Evolutionary conservation across 2,797 vertebrate genomes (phyloP), one percentile per base, ranked within the genome.

Genomic region (Manis javanica): DNA sequence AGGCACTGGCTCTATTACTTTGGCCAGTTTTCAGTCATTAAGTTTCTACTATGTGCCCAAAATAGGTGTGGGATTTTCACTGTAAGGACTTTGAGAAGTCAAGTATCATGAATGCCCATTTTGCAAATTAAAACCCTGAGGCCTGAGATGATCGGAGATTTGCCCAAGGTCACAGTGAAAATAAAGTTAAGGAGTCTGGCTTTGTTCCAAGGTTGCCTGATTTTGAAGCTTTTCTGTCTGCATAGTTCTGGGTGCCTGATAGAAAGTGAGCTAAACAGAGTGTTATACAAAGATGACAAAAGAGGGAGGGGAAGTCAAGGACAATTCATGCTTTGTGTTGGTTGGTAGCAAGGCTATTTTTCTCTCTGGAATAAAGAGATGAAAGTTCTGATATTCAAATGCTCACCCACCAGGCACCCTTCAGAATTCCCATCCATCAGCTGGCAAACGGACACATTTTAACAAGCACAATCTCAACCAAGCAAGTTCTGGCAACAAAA

Each of bases 401-500:
- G 69, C 72, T 98, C 94, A 96, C 98, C 93, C 98, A 97, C 97
- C 96, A 97, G 96, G 97, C 96, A 96, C 94, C 97, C 97, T 97
- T 97, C 96, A 98, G 96, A 97, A 95, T 94, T 96, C 95, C 84
- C 96, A 97, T 98, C 97, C 94, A 97, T 98, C 97, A 98, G 97
- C 97, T 96, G 97, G 95, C 96, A 98, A 98, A 97, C 97, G 98
- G 97, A 98, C 97, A 98, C 81, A 97, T 98, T 98, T 97, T 97
- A 98, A 98, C 29, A 95, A 97, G 97, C 94, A 84, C 96, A 97
- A 96, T 98, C 71, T 6, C 97, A 97, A 97, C 97, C 95, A 97
- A 97, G 96, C 93, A 97, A 97, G 95, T 97, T 97, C 98, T 98
- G 98, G 97, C 97, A 98, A 98, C 97, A 98, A 96, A 98, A 97